These are phyloP conservation scores for Muscina levida DNA, from an alignment of 2,888 invertebrate species.

Conservation along the genomic window DNA sequence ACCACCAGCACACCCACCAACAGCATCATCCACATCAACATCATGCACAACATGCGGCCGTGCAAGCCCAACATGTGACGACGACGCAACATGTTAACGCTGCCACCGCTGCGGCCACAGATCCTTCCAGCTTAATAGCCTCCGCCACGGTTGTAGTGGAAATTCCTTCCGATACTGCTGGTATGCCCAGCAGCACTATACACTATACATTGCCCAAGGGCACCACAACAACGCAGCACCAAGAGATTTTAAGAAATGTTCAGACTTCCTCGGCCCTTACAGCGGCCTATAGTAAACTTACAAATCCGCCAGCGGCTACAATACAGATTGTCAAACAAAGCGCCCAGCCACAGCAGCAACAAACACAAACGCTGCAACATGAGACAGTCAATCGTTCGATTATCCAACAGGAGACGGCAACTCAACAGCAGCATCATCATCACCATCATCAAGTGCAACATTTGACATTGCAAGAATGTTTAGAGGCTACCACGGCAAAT, in stretches of 20 bases:
- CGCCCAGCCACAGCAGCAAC: slow-evolving; percentile 23
- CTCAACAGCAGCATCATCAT: slow-evolving; percentile 57
- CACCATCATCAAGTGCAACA: slow-evolving; percentile 65
- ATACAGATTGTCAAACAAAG: slow-evolving; percentile 76
- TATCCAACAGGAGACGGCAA: slow-evolving; percentile 35
- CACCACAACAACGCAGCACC: slow-evolving; percentile 57
- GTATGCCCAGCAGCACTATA: slow-evolving; percentile 76
- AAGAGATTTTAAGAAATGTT: slow-evolving; percentile 62
- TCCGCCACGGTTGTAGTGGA: slow-evolving; percentile 78
- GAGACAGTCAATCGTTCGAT: slow-evolving; percentile 35
- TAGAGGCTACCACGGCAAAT: slow-evolving; percentile 63
- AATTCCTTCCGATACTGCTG: slow-evolving; percentile 75
- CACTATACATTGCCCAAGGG: slow-evolving; percentile 76
- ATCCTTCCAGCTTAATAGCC: slow-evolving; percentile 69
- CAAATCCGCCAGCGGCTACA: slow-evolving; percentile 69
- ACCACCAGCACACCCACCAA: slow-evolving; percentile 56
- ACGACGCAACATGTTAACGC: slow-evolving; percentile 56
- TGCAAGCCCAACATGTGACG: slow-evolving; percentile 44
- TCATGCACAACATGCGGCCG: background rate
- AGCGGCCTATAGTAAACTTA: slow-evolving; percentile 54
- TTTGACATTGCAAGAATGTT: slow-evolving; percentile 67
- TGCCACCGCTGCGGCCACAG: slow-evolving; percentile 59
- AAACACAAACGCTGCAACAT: slow-evolving; percentile 61
- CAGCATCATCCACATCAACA: slow-evolving; percentile 51
- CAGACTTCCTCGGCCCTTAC: slow-evolving; percentile 56